Base-by-base conservation (phyloP, 2,113 vertebrate genomes). In the Cottus gobio region DNA sequence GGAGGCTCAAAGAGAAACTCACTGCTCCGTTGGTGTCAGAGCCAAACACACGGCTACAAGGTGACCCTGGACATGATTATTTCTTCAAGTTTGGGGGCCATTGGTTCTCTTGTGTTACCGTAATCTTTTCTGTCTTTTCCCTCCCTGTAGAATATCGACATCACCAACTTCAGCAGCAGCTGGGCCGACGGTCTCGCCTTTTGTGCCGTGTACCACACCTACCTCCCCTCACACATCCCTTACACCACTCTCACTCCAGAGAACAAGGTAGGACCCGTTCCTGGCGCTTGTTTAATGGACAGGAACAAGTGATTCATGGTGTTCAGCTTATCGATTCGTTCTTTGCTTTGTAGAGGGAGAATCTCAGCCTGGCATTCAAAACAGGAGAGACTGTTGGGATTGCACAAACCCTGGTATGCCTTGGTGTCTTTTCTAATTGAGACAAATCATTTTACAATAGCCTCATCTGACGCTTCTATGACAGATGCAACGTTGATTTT, bases 101-200 rank as follows among this genome's bases (percentile, higher is more conserved):
- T 5, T 39, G 30, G 1, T 39, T 62, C 39, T 24, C 42, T 28
- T 7, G 18, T 31, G 44, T n/a, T 2, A 24, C 12, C 10, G 1
- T 54, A 42, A 54, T 12, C 10, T n/a, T 74, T 28, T 28, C 50
- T 44, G 31, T 72, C 54, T 26, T 26, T 73, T 30, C 50, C 42
- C 36, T 71, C 54, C 37, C 31, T 44, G 34, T 86, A 96, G 95
- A 95, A 94, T 82, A 95, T 96, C 7, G 95, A 96, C 76, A 95
- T 96, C 71, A 96, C 95, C 30, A 96, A 96, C 88, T 96, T 96
- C 91, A 96, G 95, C 91, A 96, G 94, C 85, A 96, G 95, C 76
- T 96, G 95, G 95, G 90, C 91, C 1, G 95, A 96, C 15, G 95
- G 95, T 42, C 92, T 96, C 1, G 95, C 95, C 1, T 95, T 96